Evolutionary conservation across 37 sponge, comb jelly and placozoan species (phyloP).

Genomic region (Diacarnus erythraeanus): DNA sequence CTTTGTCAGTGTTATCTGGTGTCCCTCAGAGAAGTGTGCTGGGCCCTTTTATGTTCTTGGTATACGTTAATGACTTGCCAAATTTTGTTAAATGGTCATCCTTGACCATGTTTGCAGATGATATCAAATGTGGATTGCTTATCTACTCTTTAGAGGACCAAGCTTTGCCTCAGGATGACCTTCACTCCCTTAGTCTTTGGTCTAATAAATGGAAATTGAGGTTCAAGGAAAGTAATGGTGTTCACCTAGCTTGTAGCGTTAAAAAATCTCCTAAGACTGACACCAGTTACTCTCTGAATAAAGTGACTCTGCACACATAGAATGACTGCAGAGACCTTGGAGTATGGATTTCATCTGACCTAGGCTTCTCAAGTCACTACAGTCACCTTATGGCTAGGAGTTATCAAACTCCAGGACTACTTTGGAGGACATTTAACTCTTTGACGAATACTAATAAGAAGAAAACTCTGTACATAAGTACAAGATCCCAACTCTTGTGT

Average conservation of each 20-base stretch:
- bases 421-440: not conserved
- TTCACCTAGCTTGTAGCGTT: not conserved
- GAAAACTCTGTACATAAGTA: not conserved
- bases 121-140: not conserved
- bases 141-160: not conserved
- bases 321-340: not conserved
- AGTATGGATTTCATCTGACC: not conserved
- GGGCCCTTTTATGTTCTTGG: not conserved
- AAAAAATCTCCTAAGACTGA: not conserved
- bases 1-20: not conserved
- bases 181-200: not conserved
- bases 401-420: not conserved
- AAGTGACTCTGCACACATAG: not conserved
- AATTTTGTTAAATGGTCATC: not conserved
- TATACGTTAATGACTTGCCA: not conserved
- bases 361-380: not conserved
- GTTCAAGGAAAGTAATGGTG: too few relatives aligned
- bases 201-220: not conserved
- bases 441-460: not conserved
- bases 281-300: not conserved
- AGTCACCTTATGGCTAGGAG: not conserved
- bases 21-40: not conserved
- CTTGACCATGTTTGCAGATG: not conserved
- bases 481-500: not conserved
- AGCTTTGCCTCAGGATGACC: not conserved